Evolutionary conservation across 1,140 invertebrate species (phyloP).

Genomic region (Leptonema lineaticorne): DNA sequence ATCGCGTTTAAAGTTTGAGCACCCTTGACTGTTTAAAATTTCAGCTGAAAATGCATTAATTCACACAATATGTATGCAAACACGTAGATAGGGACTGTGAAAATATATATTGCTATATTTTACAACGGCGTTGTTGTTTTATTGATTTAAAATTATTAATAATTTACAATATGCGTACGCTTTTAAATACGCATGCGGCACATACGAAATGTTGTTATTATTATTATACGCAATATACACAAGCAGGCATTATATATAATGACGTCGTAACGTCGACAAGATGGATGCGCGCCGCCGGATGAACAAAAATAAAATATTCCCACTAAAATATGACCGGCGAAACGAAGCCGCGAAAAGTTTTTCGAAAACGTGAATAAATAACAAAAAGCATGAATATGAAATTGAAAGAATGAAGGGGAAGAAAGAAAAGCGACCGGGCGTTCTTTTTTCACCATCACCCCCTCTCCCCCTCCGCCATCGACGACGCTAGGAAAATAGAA

Average conservation of each 20-base stretch:
- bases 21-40: no score
- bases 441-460: no score
- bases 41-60: no score
- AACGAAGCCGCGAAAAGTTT: constrained; percentile 30
- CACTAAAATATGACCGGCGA: constrained; percentile 35
- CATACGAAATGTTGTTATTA: no score
- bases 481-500: neutral
- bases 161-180: no score
- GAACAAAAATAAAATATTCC: constrained; percentile 35
- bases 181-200: no score
- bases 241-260: no score
- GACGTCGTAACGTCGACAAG: constrained; percentile 24
- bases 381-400: constrained; percentile 39
- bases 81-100: neutral
- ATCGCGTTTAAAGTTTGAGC: no score
- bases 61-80: no score
- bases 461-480: neutral
- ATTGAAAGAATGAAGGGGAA: constrained; percentile 27
- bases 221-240: no score
- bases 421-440: no score
- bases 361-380: constrained; percentile 36
- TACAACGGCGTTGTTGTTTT: neutral
- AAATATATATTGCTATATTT: neutral
- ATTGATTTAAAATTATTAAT: no score
- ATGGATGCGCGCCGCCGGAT: constrained; percentile 25